Conservation (phyloP, 2,888 invertebrate genomes). For the Chloroclysta siterata region DNA sequence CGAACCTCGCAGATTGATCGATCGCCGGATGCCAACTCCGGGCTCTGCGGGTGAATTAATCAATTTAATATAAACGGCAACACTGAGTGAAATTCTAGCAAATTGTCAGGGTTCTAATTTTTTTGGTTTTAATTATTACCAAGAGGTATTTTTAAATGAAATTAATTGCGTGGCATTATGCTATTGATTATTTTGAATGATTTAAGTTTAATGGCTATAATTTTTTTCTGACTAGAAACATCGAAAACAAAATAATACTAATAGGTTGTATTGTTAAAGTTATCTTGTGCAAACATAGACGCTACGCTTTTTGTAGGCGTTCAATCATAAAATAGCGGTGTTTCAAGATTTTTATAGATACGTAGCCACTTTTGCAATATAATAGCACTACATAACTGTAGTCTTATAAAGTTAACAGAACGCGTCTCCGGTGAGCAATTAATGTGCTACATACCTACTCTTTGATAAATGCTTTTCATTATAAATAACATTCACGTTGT, state of each 20-base stretch:
- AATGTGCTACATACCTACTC: constrained; percentile 19
- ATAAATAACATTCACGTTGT: neutral
- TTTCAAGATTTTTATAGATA: constrained; percentile 29
- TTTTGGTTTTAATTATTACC: neutral
- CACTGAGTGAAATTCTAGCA: constrained; percentile 6
- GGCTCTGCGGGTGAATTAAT: constrained; percentile 51
- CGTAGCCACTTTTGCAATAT: constrained; percentile 37
- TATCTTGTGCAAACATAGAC: constrained; percentile 2
- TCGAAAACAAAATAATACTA: too few relatives aligned
- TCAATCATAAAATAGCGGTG: constrained; percentile 19
- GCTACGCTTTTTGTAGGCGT: constrained; percentile 17
- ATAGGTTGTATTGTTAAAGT: neutral
- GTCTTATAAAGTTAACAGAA: constrained; percentile 56
- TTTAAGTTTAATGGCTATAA: too few relatives aligned
- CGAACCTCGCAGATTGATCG: constrained; percentile 70
- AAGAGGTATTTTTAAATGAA: too few relatives aligned
- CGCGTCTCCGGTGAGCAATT: constrained; percentile 58
- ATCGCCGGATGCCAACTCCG: constrained; percentile 66
- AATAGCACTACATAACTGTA: constrained; percentile 40
- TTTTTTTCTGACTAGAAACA: neutral
- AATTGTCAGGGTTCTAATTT: neutral
- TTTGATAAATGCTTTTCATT: neutral
- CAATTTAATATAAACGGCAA: constrained; percentile 50
- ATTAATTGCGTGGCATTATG: too few relatives aligned
- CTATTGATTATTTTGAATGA: too few relatives aligned